phyloP scores from a whole-genome alignment of 1,140 invertebrate genomes.

The Aporrectodea caliginosa region DNA sequence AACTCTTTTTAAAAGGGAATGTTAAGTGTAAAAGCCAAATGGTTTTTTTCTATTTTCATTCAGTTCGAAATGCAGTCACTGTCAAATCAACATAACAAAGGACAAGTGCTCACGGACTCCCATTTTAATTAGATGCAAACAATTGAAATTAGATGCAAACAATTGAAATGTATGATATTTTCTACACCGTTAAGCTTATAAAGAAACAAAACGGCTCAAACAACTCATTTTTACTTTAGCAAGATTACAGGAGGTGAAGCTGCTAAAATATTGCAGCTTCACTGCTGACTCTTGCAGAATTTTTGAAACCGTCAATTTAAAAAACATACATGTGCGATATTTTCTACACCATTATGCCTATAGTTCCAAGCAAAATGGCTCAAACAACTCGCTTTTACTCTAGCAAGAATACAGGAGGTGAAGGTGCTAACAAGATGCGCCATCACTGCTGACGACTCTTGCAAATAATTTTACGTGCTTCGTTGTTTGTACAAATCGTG shows the following conservation, averaged over 20 bases:
- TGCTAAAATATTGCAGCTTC: neutral
- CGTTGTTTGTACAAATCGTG: no score
- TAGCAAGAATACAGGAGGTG: neutral
- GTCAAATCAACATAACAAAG: no score
- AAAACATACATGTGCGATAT: neutral
- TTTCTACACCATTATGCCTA: neutral
- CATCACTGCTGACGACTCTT: neutral
- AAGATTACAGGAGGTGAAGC: neutral
- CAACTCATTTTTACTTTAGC: neutral
- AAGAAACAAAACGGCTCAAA: neutral
- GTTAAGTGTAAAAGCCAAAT: no score
- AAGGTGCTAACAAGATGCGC: neutral
- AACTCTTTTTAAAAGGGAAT: no score
- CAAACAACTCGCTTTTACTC: neutral
- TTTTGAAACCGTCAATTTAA: neutral
- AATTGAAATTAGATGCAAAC: neutral
- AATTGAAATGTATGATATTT: neutral
- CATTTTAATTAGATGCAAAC: neutral
- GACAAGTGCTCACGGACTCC: no score
- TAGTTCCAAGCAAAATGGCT: neutral
- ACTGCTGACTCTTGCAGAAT: neutral
- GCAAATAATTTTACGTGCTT: neutral
- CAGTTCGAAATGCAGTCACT: no score
- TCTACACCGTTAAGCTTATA: neutral
- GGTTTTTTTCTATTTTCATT: no score